phyloP scores from a whole-genome alignment of 2,113 vertebrate genomes.

The Neopipo cinnamomea region DNA sequence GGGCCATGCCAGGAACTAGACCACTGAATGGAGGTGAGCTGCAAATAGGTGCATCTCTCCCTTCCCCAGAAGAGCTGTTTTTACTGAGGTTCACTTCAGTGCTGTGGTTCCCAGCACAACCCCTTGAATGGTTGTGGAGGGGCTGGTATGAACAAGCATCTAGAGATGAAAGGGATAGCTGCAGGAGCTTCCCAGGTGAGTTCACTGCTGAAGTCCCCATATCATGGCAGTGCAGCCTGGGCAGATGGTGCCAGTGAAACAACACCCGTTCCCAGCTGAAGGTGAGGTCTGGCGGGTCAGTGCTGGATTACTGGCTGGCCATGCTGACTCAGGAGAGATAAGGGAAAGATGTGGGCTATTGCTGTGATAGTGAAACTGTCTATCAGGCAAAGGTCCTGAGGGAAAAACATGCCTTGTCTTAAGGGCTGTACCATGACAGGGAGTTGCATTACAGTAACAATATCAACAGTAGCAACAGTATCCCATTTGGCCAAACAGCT shows the following conservation, averaged over 20 bases:
- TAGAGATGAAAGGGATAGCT: neutral
- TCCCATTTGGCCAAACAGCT: neutral
- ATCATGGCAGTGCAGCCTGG: neutral
- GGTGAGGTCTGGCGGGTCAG: neutral
- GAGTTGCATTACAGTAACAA: neutral
- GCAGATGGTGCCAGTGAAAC: neutral
- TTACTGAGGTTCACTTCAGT: neutral
- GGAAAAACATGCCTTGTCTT: neutral
- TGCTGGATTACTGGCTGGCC: neutral
- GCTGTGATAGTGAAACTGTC: neutral
- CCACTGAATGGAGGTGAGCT: neutral
- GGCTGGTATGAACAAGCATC: neutral
- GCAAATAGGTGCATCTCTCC: neutral
- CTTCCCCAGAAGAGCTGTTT: neutral
- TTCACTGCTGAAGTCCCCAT: neutral
- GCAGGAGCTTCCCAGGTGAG: neutral
- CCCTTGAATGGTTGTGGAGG: rapidly evolving
- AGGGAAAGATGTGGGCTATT: neutral
- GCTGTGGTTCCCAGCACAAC: neutral
- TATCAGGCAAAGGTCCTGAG: constrained; percentile 4
- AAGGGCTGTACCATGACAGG: neutral
- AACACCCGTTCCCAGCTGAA: neutral
- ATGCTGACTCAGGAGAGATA: neutral
- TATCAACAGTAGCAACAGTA: neutral
- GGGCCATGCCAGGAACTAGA: neutral